Evolutionary conservation across 2,113 vertebrate species (phyloP).

Genomic region (Speoplatyrhinus poulsoni): DNA sequence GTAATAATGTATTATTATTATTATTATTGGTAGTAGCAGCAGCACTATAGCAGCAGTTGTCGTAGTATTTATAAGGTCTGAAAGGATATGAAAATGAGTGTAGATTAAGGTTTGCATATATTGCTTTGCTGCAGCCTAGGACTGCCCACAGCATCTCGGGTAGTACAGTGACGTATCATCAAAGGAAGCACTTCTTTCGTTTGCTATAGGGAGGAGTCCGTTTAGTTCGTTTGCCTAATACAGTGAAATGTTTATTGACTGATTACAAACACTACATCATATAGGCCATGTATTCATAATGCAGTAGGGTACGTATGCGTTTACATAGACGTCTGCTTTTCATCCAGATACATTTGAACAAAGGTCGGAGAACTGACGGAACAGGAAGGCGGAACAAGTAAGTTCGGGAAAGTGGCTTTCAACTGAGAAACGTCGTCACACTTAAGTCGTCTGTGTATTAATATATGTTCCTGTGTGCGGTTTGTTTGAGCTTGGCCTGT

Average conservation of each 20-base stretch:
- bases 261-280: conserved; percentile 24
- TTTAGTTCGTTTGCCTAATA: conserved; percentile 58
- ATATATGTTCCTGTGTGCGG: not conserved
- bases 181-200: conserved; percentile 50
- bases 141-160: not conserved
- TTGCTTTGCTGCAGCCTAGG: not conserved
- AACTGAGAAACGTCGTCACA: conserved; percentile 49
- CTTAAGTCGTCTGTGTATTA: conserved; percentile 14
- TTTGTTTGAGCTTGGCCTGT: not conserved
- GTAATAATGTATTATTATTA: not conserved
- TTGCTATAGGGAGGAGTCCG: conserved; percentile 67
- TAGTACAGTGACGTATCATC: conserved; percentile 10
- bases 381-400: conserved; percentile 81
- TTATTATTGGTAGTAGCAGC: not conserved
- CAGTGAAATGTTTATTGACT: conserved; percentile 54
- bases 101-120: not conserved
- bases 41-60: too few relatives aligned
- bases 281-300: conserved; percentile 41
- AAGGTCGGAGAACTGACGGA: conserved; percentile 49
- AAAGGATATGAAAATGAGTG: not conserved
- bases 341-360: conserved; percentile 3
- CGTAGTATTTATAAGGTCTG: not conserved
- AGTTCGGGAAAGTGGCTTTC: conserved; percentile 57
- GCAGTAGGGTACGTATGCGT: conserved; percentile 27
- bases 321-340: conserved; percentile 21